Conservation (phyloP, 2,797 vertebrate genomes). For the Muscicapa striata region DNA sequence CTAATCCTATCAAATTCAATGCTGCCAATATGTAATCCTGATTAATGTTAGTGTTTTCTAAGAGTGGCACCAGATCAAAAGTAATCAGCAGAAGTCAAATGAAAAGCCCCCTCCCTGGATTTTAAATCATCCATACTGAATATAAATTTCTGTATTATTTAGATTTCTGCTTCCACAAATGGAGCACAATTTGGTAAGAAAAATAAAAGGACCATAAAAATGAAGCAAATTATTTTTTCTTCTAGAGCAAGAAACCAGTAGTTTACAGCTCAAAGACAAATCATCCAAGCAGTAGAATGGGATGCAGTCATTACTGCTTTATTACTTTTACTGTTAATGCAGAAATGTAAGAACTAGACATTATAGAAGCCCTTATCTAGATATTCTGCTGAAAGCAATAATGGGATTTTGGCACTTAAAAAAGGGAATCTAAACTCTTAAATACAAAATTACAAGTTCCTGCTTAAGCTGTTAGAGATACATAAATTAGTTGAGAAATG, state of each 20-base stretch:
- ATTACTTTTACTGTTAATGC: not conserved
- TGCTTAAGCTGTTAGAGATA: not conserved
- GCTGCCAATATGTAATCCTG: not conserved
- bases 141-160: not conserved
- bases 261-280: not conserved
- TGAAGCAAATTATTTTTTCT: not conserved
- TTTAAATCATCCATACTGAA: not conserved
- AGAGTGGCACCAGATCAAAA: not conserved
- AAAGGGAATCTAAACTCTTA: not conserved
- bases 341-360: not conserved
- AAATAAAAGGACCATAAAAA: not conserved
- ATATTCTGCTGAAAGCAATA: not conserved
- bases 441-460: not conserved
- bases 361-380: not conserved
- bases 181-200: not conserved
- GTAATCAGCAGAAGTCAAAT: not conserved
- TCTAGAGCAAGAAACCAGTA: not conserved
- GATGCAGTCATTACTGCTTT: not conserved
- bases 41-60: constrained; percentile 4
- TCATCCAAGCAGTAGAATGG: not conserved
- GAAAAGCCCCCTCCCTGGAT: not conserved
- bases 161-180: not conserved
- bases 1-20: constrained; percentile 7
- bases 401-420: not conserved
- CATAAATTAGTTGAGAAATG: not conserved